phyloP scores from a whole-genome alignment of 64 coral and sea anemone genomes.

The Montipora cactus region DNA sequence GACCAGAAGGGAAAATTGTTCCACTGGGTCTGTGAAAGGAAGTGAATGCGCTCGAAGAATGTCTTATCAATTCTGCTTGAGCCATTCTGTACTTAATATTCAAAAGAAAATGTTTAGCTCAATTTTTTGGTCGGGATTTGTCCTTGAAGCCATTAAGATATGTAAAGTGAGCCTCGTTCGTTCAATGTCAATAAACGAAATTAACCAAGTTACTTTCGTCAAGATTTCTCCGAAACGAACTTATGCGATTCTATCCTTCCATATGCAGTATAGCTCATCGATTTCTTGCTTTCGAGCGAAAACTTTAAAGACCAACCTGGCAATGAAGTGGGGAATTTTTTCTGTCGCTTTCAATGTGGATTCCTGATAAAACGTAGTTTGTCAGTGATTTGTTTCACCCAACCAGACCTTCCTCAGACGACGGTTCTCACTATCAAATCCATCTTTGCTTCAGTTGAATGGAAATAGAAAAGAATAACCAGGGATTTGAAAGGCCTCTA shows the following conservation, averaged over 20 bases:
- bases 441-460: constrained; percentile 24
- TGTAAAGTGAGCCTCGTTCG: constrained; percentile 17
- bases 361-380: not conserved
- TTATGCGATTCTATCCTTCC: constrained; percentile 2
- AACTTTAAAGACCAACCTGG: constrained; percentile 5
- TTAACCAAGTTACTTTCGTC: constrained; percentile 18
- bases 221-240: constrained; percentile 34
- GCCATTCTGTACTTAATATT: constrained; percentile 75
- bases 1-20: constrained; percentile 21
- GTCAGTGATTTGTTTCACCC: constrained; percentile 33
- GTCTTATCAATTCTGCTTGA: constrained; percentile 92
- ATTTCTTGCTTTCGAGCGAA: constrained; percentile 3
- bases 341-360: not conserved
- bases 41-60: constrained; percentile 92
- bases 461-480: constrained; percentile 8
- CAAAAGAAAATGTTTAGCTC: constrained; percentile 42
- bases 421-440: not conserved
- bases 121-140: constrained; percentile 40
- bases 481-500: not conserved
- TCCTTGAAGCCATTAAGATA: constrained; percentile 71
- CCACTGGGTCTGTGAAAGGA: constrained; percentile 72
- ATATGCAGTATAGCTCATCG: constrained; percentile 15
- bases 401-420: not conserved
- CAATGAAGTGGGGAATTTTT: not conserved
- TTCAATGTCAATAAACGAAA: constrained; percentile 35